A percentile compares a stretch with the other conserved stretches of the same genome.
Conservation (phyloP, 2,797 vertebrate genomes). For the Helarctos malayanus region DNA sequence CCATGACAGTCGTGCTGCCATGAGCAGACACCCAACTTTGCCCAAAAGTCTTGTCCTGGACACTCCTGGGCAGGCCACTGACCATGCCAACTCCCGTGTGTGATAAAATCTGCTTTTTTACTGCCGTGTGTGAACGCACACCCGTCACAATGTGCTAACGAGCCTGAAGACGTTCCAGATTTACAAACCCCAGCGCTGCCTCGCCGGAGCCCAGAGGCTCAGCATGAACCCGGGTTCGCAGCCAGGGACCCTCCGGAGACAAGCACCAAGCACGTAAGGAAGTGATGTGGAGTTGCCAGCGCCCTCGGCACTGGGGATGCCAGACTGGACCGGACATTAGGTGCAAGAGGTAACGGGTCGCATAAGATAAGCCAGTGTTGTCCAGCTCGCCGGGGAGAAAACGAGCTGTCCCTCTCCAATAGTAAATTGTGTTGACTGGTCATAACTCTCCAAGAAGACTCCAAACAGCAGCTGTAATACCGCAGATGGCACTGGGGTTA, state of each 20-base stretch:
- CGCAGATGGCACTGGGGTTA: accelerated
- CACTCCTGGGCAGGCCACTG: accelerated
- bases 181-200: accelerated
- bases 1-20: accelerated
- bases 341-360: accelerated
- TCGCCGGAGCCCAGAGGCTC: background rate
- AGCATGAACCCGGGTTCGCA: accelerated
- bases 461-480: background rate
- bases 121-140: accelerated
- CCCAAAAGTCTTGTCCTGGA: background rate
- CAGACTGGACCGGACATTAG: accelerated
- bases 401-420: accelerated
- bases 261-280: background rate
- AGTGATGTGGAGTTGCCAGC: accelerated
- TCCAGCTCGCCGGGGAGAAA: accelerated
- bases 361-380: accelerated
- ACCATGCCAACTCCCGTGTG: accelerated
- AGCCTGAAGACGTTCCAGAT: accelerated
- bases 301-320: accelerated
- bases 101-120: accelerated
- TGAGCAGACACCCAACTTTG: background rate
- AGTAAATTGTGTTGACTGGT: background rate
- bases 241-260: background rate
- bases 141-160: accelerated
- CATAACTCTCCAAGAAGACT: background rate